Evolutionary conservation across 2,113 vertebrate species (phyloP).

Genomic region (Siniperca knerii): DNA sequence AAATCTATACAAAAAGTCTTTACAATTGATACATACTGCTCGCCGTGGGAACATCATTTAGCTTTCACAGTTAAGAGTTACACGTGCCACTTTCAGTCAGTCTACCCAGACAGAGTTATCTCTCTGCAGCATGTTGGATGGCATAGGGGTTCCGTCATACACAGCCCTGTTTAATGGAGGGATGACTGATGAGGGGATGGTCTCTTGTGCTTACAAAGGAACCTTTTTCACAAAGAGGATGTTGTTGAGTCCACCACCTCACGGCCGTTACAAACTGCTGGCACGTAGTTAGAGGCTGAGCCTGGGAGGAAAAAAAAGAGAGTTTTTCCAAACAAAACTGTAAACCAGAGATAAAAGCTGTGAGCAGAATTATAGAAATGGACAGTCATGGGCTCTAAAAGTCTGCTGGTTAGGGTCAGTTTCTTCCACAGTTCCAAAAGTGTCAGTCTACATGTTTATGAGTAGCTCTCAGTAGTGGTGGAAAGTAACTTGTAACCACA

Average conservation of each 20-base stretch:
- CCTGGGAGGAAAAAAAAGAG: slow-evolving; percentile 74
- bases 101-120: slow-evolving; percentile 42
- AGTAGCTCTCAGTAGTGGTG: neutral
- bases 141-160: slow-evolving; percentile 4
- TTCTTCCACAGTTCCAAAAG: neutral
- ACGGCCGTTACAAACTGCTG: slow-evolving; percentile 94
- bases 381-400: no score
- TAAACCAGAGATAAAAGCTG: slow-evolving; percentile 31
- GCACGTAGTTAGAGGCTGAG: slow-evolving; percentile 90
- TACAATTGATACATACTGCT: slow-evolving; percentile 68
- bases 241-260: slow-evolving; percentile 98
- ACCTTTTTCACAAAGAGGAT: slow-evolving; percentile 90
- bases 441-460: neutral
- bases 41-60: slow-evolving; percentile 45
- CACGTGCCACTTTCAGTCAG: slow-evolving; percentile 32
- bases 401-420: neutral
- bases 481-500: neutral
- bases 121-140: slow-evolving; percentile 58
- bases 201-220: slow-evolving; percentile 57
- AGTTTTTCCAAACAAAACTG: slow-evolving; percentile 13
- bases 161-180: slow-evolving; percentile 39
- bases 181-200: slow-evolving; percentile 44
- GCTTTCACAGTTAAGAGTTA: slow-evolving; percentile 69
- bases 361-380: neutral
- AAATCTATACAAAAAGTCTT: slow-evolving; percentile 79